Evolutionary conservation across 2,888 invertebrate genomes (phyloP).

Genomic region (Scaeva pyrastri): DNA sequence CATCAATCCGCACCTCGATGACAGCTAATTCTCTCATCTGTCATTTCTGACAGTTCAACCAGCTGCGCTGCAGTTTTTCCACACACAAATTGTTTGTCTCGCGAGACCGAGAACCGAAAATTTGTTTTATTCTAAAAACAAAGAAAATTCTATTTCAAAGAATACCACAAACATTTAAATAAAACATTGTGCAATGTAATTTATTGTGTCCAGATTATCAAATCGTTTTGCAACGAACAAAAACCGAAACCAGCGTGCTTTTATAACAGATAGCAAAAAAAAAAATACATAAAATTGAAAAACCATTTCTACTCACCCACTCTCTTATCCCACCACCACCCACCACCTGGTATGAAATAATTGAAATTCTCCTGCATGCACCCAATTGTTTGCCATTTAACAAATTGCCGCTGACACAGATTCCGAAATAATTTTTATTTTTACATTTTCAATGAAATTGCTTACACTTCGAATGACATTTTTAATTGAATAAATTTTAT

Average conservation of each 20-base stretch:
- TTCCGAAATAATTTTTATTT: constrained; percentile 60
- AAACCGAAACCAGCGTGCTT: constrained; percentile 49
- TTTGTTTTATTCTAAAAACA: constrained; percentile 63
- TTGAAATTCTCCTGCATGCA: constrained; percentile 66
- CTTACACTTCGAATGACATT: constrained; percentile 7
- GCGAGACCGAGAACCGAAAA: constrained; percentile 54
- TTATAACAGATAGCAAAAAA: constrained; percentile 27
- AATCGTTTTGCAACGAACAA: constrained; percentile 45
- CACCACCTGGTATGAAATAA: constrained; percentile 76
- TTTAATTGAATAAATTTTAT: constrained; percentile 16
- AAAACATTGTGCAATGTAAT: constrained; percentile 63
- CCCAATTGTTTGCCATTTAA: constrained; percentile 65
- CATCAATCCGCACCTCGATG: neutral
- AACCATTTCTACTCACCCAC: constrained; percentile 66
- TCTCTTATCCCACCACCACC: constrained; percentile 71
- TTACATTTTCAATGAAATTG: constrained; percentile 39
- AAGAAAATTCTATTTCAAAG: constrained; percentile 45
- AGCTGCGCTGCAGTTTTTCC: constrained; percentile 73
- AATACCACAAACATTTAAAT: neutral
- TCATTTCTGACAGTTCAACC: constrained; percentile 66
- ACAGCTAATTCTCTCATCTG: constrained; percentile 16
- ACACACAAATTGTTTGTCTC: constrained; percentile 71
- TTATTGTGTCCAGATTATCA: constrained; percentile 15
- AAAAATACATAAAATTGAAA: constrained; percentile 36
- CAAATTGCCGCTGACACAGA: constrained; percentile 53